Conservation (phyloP, 2,888 invertebrate species). For the Pseudeuparius sepicola region DNA sequence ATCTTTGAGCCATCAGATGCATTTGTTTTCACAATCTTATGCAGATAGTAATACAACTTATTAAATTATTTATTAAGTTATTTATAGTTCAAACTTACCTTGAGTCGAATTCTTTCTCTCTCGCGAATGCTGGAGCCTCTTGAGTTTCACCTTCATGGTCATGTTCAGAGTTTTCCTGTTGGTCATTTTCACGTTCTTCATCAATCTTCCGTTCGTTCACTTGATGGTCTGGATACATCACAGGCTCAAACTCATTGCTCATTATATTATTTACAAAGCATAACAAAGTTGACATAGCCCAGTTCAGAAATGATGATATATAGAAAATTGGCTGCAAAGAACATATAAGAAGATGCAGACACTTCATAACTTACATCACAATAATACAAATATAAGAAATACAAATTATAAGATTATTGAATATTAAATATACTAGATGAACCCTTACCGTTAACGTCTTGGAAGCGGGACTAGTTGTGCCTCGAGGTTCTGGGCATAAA, state of each 20-base stretch:
- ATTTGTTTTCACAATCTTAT: too few species aligned
- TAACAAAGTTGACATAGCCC: constrained; percentile 47
- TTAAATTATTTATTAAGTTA: too few species aligned
- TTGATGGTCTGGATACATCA: constrained; percentile 36
- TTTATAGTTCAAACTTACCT: constrained; percentile 1
- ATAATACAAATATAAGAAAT: neutral
- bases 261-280: constrained; percentile 50
- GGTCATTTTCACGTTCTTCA: neutral
- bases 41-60: too few species aligned
- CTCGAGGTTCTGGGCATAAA: constrained; percentile 66
- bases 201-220: constrained; percentile 18
- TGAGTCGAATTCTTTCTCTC: neutral
- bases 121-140: neutral
- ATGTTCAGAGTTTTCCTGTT: neutral
- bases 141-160: neutral
- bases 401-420: neutral
- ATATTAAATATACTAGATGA: too few species aligned
- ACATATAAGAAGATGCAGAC: neutral
- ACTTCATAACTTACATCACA: neutral
- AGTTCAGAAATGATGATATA: constrained; percentile 45
- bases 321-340: constrained; percentile 49
- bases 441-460: constrained; percentile 33
- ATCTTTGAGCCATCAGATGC: too few species aligned
- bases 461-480: constrained; percentile 44
- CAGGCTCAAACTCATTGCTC: constrained; percentile 42